phyloP scores from a whole-genome alignment of 2,888 invertebrate species.

The Sesia bembeciformis region DNA sequence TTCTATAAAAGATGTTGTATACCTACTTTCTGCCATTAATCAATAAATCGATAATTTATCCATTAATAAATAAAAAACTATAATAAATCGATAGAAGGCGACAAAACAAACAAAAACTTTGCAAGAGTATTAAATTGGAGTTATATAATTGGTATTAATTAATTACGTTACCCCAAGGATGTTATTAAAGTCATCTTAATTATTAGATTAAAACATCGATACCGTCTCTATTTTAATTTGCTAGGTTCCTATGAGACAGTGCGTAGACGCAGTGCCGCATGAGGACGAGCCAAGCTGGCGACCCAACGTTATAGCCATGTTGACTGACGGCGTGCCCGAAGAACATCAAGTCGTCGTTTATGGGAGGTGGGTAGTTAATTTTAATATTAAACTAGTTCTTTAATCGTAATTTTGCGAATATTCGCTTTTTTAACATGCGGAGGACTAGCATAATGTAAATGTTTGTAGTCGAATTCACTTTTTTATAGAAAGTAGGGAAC shows the following conservation, averaged over 20 bases:
- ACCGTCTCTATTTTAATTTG: slow-evolving; percentile 3
- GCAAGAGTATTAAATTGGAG: too few species aligned
- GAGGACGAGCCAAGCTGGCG: slow-evolving; percentile 41
- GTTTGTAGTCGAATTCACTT: neutral
- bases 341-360: slow-evolving; percentile 60
- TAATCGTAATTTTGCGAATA: too few species aligned
- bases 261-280: slow-evolving; percentile 34
- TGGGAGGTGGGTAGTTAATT: slow-evolving; percentile 33
- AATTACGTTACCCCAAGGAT: neutral
- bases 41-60: too few species aligned
- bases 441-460: neutral
- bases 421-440: too few species aligned
- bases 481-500: too few species aligned
- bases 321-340: slow-evolving; percentile 62
- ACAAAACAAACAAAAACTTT: too few species aligned
- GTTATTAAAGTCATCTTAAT: too few species aligned
- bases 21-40: too few species aligned
- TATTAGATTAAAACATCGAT: neutral
- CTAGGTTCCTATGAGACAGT: slow-evolving; percentile 40
- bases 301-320: slow-evolving; percentile 54
- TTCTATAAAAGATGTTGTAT: too few species aligned
- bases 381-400: too few species aligned
- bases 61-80: too few species aligned
- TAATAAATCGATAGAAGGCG: too few species aligned
- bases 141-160: neutral